phyloP scores from a whole-genome alignment of 2,113 vertebrate species.

The Tauraco erythrolophus region DNA sequence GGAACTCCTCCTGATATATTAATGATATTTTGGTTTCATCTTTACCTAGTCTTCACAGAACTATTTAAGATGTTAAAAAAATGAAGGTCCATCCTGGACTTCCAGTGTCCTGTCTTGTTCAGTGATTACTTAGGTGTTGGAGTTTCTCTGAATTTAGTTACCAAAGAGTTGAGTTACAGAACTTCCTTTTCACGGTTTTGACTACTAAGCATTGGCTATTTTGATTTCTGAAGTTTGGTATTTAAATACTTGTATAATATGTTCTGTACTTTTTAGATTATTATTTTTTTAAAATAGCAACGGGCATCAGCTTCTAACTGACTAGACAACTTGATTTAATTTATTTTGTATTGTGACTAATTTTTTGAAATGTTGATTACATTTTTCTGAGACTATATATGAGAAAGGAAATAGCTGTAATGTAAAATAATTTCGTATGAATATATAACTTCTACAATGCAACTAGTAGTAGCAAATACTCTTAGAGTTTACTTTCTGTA shows the following conservation, averaged over 20 bases:
- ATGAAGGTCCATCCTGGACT: neutral
- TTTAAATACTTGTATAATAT: neutral
- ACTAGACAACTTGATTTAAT: neutral
- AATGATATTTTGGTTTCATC: neutral
- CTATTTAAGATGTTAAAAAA: neutral
- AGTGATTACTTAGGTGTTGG: neutral
- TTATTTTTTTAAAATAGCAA: neutral
- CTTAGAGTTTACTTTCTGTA: neutral
- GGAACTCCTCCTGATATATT: neutral
- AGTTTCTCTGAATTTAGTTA: neutral
- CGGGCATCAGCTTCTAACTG: neutral
- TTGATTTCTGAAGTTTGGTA: neutral
- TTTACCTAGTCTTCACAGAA: neutral
- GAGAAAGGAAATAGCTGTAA: neutral
- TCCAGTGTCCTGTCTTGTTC: neutral
- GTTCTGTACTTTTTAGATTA: neutral
- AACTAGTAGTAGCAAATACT: neutral
- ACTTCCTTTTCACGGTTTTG: neutral
- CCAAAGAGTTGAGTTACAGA: neutral
- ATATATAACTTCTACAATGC: neutral
- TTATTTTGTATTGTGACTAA: neutral
- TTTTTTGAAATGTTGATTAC: neutral
- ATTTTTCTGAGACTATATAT: neutral
- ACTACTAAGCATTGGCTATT: neutral
- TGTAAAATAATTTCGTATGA: neutral